Evolutionary conservation across 2,797 vertebrate species (phyloP), one percentile per base, ranked within the genome.

Genomic region (Prionace glauca): DNA sequence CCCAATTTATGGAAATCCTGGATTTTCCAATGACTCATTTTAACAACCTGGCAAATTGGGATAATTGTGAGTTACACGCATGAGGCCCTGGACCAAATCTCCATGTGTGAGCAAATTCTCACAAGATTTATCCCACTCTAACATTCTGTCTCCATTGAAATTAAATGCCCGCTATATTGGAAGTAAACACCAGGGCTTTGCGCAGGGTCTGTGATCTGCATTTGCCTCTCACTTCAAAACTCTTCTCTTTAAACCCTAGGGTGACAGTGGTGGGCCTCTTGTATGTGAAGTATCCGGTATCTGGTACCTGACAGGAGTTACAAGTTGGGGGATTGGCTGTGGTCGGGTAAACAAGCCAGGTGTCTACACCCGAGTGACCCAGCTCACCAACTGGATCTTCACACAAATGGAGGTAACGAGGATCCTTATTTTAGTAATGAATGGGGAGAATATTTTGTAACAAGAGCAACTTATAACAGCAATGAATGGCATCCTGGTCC

Each of bases 261-360:
- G 99, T 0, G 99, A 99, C 97, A 99, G 99, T 0, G 99, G 99
- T 1, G 99, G 99, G 22, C 99, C 99, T 1, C 97, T 99, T 96
- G 98, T 99, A 69, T 99, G 99, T 0, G 95, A 98, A 96, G 96
- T 95, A 16, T 71, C 95, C 0, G 96, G 96, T 1, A 98, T 96
- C 88, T 99, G 98, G 98, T 98, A 98, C 0, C 96, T 99, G 97
- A 97, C 97, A 0, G 99, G 99, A 0, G 97, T 99, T 97, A 99
- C 99, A 0, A 99, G 99, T 96, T 99, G 99, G 99, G 99, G 99
- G 16, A 96, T 96, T 0, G 98, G 98, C 95, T 99, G 99, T 41
- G 99, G 98, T 79, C 95, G 97, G 96, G 96, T 0, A 95, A 97
- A 98, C 96, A 98, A 97, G 92, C 99, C 99, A 0, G 99, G 99